Evolutionary conservation across 2,888 invertebrate genomes (phyloP).

Genomic region (Cryptocephalus primarius): DNA sequence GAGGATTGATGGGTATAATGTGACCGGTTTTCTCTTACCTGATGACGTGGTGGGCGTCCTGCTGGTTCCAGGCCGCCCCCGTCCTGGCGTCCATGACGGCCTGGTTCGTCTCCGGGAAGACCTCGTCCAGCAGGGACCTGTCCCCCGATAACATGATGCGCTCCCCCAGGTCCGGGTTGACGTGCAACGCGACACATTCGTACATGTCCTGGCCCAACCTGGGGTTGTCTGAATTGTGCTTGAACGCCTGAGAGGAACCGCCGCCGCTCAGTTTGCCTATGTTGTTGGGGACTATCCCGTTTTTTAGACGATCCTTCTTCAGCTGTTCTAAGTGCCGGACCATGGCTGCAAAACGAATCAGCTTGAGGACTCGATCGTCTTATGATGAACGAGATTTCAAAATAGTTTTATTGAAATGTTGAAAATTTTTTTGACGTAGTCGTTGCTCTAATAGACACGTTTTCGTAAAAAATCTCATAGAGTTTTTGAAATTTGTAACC

Average conservation of each 20-base stretch:
- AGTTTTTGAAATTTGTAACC: too few species aligned
- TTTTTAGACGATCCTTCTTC: slow-evolving; percentile 57
- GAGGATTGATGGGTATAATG: too few species aligned
- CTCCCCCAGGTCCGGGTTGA: slow-evolving; percentile 72
- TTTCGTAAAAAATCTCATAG: too few species aligned
- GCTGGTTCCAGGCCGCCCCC: slow-evolving; percentile 67
- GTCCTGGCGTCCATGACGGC: slow-evolving; percentile 70
- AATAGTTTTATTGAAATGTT: neutral
- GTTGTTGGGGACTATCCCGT: slow-evolving; percentile 34
- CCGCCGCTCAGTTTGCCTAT: neutral
- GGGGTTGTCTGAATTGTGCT: slow-evolving; percentile 14
- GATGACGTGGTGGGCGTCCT: slow-evolving; percentile 72
- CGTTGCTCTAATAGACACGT: too few species aligned
- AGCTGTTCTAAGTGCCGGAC: slow-evolving; percentile 60
- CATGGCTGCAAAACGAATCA: slow-evolving; percentile 55
- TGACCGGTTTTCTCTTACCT: slow-evolving; percentile 41
- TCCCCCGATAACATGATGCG: slow-evolving; percentile 74
- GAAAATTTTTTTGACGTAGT: too few species aligned
- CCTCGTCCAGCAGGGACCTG: slow-evolving; percentile 62
- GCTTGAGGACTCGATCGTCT: too few species aligned
- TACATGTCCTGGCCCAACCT: slow-evolving; percentile 39
- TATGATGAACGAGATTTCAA: too few species aligned
- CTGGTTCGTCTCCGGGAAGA: slow-evolving; percentile 66
- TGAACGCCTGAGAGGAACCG: neutral
- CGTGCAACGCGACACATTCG: slow-evolving; percentile 71